A percentile compares a stretch with the other conserved stretches of the same genome.
Conservation (phyloP, 2,113 vertebrate species). For the Corydoras sp. region DNA sequence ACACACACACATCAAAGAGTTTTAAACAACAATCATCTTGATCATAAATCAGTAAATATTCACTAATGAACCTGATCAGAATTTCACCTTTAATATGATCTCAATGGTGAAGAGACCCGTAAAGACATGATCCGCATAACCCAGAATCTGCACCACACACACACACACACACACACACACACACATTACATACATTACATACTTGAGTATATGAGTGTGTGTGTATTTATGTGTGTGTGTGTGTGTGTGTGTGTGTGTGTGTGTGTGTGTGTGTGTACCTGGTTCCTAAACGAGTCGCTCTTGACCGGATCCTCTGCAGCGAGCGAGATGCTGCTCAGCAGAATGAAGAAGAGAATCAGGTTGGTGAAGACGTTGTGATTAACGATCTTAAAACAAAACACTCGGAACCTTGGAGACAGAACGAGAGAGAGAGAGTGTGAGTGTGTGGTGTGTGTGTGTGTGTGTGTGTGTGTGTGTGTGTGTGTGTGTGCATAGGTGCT, state of each 20-base stretch:
- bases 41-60: no score
- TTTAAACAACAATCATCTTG: no score
- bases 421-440: neutral
- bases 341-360: conserved; percentile 98
- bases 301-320: conserved; percentile 93
- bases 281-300: conserved; percentile 88
- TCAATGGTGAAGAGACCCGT: conserved; percentile 99
- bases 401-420: conserved; percentile 75
- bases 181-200: no score
- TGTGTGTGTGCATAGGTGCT: neutral
- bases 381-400: conserved; percentile 94
- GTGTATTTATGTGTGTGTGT: no score
- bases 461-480: neutral
- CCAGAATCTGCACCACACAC: conserved; percentile 81
- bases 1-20: no score
- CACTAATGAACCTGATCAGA: conserved; percentile 67
- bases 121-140: conserved; percentile 99
- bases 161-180: no score
- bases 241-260: no score
- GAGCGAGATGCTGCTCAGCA: conserved; percentile 97
- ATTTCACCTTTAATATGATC: conserved; percentile 94
- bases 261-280: conserved; percentile 58
- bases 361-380: conserved; percentile 99
- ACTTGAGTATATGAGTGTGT: no score
- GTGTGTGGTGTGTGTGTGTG: neutral